Evolutionary conservation across 2,797 vertebrate species (phyloP).

Genomic region (Takifugu rubripes): DNA sequence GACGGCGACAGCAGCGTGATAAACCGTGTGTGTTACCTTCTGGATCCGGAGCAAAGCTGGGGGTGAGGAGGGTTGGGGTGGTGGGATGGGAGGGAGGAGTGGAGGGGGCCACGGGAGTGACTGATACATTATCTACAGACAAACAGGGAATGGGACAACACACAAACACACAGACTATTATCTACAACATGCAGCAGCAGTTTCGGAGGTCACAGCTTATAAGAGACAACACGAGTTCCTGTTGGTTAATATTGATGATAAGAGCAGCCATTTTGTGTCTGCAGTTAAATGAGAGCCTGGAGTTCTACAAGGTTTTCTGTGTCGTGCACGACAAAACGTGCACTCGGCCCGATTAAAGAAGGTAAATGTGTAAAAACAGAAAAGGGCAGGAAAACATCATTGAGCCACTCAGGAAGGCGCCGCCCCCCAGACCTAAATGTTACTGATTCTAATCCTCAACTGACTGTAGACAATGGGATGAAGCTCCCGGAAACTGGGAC

Average conservation of each 20-base stretch:
- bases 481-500: slow-evolving; percentile 34
- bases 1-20: slow-evolving; percentile 13
- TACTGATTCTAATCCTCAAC: slow-evolving; percentile 42
- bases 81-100: slow-evolving; percentile 55
- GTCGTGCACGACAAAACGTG: background rate
- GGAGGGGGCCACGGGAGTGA: slow-evolving; percentile 60
- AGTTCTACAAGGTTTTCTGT: no score
- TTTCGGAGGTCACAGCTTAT: slow-evolving; percentile 28
- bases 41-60: slow-evolving; percentile 27
- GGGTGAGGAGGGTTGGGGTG: slow-evolving; percentile 58
- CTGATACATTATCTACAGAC: slow-evolving; percentile 73
- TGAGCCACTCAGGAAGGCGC: slow-evolving; percentile 24
- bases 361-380: slow-evolving; percentile 9
- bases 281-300: no score
- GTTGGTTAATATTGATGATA: no score
- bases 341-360: slow-evolving; percentile 13
- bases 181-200: slow-evolving; percentile 58
- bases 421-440: slow-evolving; percentile 37
- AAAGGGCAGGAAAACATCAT: slow-evolving; percentile 5
- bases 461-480: slow-evolving; percentile 31
- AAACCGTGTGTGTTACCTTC: slow-evolving; percentile 66
- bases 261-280: no score
- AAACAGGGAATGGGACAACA: slow-evolving; percentile 59
- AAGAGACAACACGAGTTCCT: slow-evolving; percentile 13
- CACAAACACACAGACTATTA: slow-evolving; percentile 52